Base-by-base conservation (phyloP, 1,140 invertebrate genomes). In the Parasteatoda tepidariorum region DNA sequence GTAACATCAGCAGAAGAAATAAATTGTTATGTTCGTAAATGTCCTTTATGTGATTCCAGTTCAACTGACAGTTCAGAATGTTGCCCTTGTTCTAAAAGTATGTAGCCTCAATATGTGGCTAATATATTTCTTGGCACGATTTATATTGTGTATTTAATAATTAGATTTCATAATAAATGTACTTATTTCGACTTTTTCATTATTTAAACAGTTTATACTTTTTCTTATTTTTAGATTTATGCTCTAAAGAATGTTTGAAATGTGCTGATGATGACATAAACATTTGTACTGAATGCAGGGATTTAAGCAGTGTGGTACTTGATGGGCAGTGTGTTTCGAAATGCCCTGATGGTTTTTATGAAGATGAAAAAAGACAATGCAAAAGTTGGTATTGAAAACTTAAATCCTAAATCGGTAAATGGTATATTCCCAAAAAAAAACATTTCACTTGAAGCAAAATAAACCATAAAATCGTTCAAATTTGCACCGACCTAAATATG, bases 21-120 rank as follows among this genome's bases (percentile, higher is more conserved):
- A 33, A 38, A 82, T 9, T 82, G 78, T 26, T 82, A 82, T n/a
- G 24, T 15, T 15, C 78, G 9, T 5, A 82, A 82, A 62, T 82
- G 78, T 5, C 78, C 54, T 41, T 15, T 28, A 2, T 82, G 78
- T 82, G 24, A 6, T 13, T 64, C 26, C 6, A 34, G 34, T 59
- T 18, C 24, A 30, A 15, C 48, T 13, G 26, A 68, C 0, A 26
- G 38, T 24, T 28, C 57, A 1, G n/a, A n/a, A n/a, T 82, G 78
- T 15, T 82, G 78, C 30, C 18, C 31, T 5, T 82, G 78, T 30
- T 11, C 57, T 28, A 33, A 67, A 67, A 22, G 64, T 67, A 41
- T 33, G 33, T 67, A 11, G 13, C 15, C 22, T 22, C 18, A 33
- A 41, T 41, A 41, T 41, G 13, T 13, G 18, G 18, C 4, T 48